These are phyloP conservation scores for Melieria crassipennis DNA, from an alignment of 2,888 invertebrate species.

Conservation along the genomic window DNA sequence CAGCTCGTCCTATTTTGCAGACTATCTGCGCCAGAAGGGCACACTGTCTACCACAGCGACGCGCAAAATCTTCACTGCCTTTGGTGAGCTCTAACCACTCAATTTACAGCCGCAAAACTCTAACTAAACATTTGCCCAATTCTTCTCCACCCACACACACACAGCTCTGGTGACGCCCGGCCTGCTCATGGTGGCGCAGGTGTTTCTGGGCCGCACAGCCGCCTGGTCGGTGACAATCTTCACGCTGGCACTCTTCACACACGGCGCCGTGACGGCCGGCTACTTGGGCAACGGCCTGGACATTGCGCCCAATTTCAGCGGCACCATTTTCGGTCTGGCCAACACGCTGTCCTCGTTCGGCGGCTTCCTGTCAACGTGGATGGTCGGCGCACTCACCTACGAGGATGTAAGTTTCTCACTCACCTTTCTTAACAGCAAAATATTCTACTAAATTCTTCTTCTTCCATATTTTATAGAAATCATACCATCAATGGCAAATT, in stretches of 20 bases:
- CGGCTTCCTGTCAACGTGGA: conserved; percentile 82
- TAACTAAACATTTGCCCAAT: background rate
- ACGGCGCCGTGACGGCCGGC: conserved; percentile 87
- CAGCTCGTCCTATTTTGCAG: conserved; percentile 78
- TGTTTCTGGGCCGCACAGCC: conserved; percentile 76
- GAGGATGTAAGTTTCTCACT: conserved; percentile 70
- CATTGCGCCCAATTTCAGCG: conserved; percentile 88
- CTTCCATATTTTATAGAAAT: conserved; percentile 68
- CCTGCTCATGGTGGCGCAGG: conserved; percentile 79
- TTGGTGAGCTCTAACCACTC: conserved; percentile 66
- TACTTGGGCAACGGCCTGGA: conserved; percentile 87
- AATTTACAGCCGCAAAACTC: background rate
- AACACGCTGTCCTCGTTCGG: conserved; percentile 86
- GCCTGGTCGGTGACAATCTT: conserved; percentile 81
- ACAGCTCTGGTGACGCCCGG: conserved; percentile 73
- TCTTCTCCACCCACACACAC: conserved; percentile 35
- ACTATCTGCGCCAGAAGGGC: conserved; percentile 74
- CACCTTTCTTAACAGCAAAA: background rate
- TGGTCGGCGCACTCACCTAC: conserved; percentile 81
- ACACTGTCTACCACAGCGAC: conserved; percentile 78
- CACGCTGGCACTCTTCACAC: conserved; percentile 81
- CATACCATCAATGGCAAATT: conserved; percentile 80
- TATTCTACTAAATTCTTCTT: conserved; percentile 9
- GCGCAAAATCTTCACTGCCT: conserved; percentile 75
- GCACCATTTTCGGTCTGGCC: conserved; percentile 90